These are phyloP conservation scores for Terrapene triunguis DNA, from an alignment of 2,113 vertebrate genomes.

Conservation along the genomic window DNA sequence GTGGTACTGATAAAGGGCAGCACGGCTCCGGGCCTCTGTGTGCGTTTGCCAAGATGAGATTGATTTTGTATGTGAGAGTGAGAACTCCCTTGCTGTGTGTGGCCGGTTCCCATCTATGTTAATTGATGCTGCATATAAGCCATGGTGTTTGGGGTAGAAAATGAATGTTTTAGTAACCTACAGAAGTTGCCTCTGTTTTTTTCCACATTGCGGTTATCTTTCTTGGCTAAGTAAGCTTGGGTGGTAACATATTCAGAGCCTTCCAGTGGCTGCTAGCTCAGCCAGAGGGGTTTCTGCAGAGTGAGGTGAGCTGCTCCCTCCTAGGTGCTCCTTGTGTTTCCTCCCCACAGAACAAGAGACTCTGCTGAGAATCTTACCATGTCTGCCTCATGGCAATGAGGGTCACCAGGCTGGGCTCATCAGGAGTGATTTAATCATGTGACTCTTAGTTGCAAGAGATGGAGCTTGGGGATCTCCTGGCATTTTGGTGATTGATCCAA, in stretches of 20 bases:
- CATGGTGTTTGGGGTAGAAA: neutral
- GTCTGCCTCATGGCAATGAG: neutral
- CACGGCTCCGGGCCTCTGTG: neutral
- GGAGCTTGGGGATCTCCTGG: neutral
- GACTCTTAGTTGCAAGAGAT: neutral
- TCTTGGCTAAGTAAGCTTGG: neutral
- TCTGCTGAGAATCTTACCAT: neutral
- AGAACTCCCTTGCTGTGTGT: neutral
- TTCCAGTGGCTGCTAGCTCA: neutral
- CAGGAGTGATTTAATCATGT: neutral
- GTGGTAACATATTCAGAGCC: neutral
- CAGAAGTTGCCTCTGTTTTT: neutral
- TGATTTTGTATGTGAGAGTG: neutral
- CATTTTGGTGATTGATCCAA: neutral
- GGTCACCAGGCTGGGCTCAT: neutral
- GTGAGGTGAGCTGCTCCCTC: neutral
- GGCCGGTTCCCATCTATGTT: neutral
- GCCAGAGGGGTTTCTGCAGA: neutral
- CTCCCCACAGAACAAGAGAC: neutral
- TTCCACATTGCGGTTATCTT: neutral
- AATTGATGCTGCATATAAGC: neutral
- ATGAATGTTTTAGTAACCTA: neutral
- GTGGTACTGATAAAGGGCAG: neutral
- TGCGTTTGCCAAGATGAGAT: neutral
- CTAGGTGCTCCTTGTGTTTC: neutral